These are phyloP conservation scores for Imbricaverruca yamaguchii DNA, from an alignment of 2,888 invertebrate genomes.

Conservation along the genomic window DNA sequence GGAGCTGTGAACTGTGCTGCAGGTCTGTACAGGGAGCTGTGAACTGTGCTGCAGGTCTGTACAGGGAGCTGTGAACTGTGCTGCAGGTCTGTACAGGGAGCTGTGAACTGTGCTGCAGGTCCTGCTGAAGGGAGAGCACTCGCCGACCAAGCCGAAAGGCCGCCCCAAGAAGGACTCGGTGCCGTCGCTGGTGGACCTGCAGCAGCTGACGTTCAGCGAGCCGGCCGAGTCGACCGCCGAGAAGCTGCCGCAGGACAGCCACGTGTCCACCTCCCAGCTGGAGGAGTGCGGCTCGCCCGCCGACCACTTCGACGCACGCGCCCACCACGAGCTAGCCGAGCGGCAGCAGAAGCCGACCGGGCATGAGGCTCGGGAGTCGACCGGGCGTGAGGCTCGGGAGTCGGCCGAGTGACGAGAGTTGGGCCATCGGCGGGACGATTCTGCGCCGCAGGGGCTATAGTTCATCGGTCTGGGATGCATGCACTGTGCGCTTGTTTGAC, in stretches of 20 bases:
- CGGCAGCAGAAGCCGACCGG: too few relatives aligned
- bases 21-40: conserved; percentile 34
- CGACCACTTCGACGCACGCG: too few relatives aligned
- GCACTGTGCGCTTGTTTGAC: too few relatives aligned
- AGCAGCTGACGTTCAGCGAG: conserved; percentile 23
- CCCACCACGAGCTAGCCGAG: too few relatives aligned
- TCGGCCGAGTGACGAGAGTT: too few relatives aligned
- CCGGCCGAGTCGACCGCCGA: background rate
- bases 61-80: conserved; percentile 24
- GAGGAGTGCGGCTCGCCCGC: background rate
- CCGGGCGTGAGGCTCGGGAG: too few relatives aligned
- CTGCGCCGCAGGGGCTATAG: too few relatives aligned
- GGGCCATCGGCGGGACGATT: too few relatives aligned
- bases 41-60: conserved; percentile 36
- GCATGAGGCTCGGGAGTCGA: too few relatives aligned
- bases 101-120: conserved; percentile 35
- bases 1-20: conserved; percentile 29
- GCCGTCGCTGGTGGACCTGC: conserved; percentile 31
- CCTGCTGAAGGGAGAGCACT: conserved; percentile 39
- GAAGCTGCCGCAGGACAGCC: background rate
- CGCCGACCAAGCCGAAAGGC: conserved; percentile 32
- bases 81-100: too few relatives aligned
- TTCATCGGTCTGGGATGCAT: too few relatives aligned
- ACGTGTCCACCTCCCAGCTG: background rate
- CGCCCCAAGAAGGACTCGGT: conserved; percentile 33